Conservation (phyloP, 2,113 vertebrate species). For the Chascanopsetta lugubris region DNA sequence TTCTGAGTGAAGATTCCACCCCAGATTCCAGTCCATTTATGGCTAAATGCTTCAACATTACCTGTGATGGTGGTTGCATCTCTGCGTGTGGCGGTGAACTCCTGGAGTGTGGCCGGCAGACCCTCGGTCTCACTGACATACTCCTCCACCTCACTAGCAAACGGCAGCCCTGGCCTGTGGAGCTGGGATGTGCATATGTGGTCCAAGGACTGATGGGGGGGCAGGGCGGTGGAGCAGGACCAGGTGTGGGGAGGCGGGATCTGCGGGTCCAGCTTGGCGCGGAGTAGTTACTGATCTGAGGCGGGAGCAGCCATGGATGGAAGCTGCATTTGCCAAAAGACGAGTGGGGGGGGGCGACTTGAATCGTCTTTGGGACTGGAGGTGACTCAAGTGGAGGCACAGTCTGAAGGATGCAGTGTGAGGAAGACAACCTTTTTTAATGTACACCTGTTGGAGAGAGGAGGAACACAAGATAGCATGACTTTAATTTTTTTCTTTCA, state of each 20-base stretch:
- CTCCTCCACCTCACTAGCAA: conserved; percentile 81
- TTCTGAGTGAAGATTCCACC: conserved; percentile 18
- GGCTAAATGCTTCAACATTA: conserved; percentile 64
- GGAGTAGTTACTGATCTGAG: conserved; percentile 85
- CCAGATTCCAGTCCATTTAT: conserved; percentile 21
- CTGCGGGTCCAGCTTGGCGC: conserved; percentile 94
- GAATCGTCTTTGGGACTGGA: not conserved
- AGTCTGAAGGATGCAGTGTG: conserved; percentile 6
- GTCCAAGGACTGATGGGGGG: conserved; percentile 70
- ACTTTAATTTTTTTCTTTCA: conserved; percentile 2
- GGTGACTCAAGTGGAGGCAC: not conserved
- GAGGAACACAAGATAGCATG: not conserved
- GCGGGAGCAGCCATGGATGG: conserved; percentile 85
- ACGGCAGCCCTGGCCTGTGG: conserved; percentile 74
- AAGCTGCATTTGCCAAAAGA: conserved; percentile 43
- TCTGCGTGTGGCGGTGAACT: conserved; percentile 81
- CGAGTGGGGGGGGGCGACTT: conserved; percentile 26
- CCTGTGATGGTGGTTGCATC: conserved; percentile 99
- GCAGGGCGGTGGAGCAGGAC: conserved; percentile 81
- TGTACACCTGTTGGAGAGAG: conserved; percentile 34
- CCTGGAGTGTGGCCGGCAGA: conserved; percentile 55
- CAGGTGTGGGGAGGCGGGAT: conserved; percentile 83
- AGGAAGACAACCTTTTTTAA: conserved; percentile 2
- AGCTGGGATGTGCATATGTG: conserved; percentile 54
- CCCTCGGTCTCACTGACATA: conserved; percentile 86